Evolutionary conservation across 2,113 vertebrate genomes (phyloP), one percentile per base, ranked within the genome.

Genomic region (Ia io): DNA sequence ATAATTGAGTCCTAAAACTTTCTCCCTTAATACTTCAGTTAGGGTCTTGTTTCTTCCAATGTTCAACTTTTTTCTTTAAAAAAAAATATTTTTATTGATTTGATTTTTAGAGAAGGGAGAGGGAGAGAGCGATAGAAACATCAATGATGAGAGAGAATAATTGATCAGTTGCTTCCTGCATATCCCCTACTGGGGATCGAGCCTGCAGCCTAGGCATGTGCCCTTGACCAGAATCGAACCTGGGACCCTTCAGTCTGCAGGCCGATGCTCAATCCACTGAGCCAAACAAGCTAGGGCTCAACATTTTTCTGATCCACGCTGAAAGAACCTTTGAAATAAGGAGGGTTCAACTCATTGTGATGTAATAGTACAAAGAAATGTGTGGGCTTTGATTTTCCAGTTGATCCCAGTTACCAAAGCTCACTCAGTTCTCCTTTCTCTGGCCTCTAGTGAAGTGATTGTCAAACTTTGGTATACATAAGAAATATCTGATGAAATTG

Each of bases 281-380:
- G n/a, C n/a, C n/a, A n/a, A n/a, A n/a, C n/a, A n/a, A n/a, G n/a
- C n/a, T n/a, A n/a, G n/a, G n/a, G n/a, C n/a, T 77, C 59, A 44
- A 12, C 25, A 65, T n/a, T 25, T 30, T 94, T 80, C 70, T 90
- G 35, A 67, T 6, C 17, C 18, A 79, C 23, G 67, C 37, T 61
- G 67, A 88, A 83, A 84, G 51, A 35, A 37, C 59, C 47, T 96
- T 91, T 90, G 76, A 90, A 93, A 84, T 49, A 20, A 40, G 70
- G 4, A 18, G 47, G 18, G 40, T 93, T 65, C 4, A 51, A 69
- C 61, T 84, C 47, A 47, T 9, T 37, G 67, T 70, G 82, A 65
- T 65, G 5, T 5, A 18, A 20, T 25, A 71, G n/a, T 76, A 73
- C 40, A 88, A 88, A 93, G 63, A 53, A 84, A 51, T 17, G 53